phyloP scores from a whole-genome alignment of 1,140 invertebrate genomes.

The Ips nitidus region DNA sequence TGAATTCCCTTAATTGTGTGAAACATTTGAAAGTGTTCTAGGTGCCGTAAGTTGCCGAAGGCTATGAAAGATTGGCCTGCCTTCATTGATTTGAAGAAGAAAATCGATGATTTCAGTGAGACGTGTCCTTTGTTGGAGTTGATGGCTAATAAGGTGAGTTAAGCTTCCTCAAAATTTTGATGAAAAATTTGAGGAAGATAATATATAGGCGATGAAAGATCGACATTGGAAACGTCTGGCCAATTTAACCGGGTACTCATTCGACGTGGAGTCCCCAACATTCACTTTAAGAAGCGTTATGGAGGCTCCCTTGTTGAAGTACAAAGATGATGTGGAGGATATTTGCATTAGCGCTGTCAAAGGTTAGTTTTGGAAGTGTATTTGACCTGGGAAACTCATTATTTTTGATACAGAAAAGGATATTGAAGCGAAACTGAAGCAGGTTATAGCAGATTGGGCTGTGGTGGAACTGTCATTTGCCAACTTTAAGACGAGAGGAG shows the following conservation, averaged over 20 bases:
- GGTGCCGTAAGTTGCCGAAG: slow-evolving; percentile 77
- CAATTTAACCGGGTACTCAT: slow-evolving; percentile 68
- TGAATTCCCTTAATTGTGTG: slow-evolving; percentile 4
- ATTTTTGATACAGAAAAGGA: slow-evolving; percentile 67
- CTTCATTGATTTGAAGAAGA: slow-evolving; percentile 81
- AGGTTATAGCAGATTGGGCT: slow-evolving; percentile 81
- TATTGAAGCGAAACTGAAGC: slow-evolving; percentile 85
- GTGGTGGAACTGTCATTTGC: slow-evolving; percentile 75
- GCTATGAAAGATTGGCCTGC: slow-evolving; percentile 88
- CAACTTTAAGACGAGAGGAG: slow-evolving; percentile 82
- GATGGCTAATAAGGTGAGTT: slow-evolving; percentile 75
- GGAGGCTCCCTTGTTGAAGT: slow-evolving; percentile 78
- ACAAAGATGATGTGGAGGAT: slow-evolving; percentile 89
- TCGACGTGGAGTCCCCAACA: slow-evolving; percentile 76
- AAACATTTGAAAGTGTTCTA: slow-evolving; percentile 44
- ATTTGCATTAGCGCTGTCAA: slow-evolving; percentile 89
- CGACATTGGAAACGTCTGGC: slow-evolving; percentile 83
- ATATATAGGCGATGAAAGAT: slow-evolving; percentile 74
- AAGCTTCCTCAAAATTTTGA: no score
- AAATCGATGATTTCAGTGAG: slow-evolving; percentile 89
- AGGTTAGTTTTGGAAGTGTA: slow-evolving; percentile 25
- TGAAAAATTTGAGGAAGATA: not conserved
- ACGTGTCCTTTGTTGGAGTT: slow-evolving; percentile 83
- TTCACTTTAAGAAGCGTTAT: slow-evolving; percentile 81
- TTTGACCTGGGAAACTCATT: not conserved